Conservation (phyloP, 2,888 invertebrate genomes). For the Zele albiditarsus region DNA sequence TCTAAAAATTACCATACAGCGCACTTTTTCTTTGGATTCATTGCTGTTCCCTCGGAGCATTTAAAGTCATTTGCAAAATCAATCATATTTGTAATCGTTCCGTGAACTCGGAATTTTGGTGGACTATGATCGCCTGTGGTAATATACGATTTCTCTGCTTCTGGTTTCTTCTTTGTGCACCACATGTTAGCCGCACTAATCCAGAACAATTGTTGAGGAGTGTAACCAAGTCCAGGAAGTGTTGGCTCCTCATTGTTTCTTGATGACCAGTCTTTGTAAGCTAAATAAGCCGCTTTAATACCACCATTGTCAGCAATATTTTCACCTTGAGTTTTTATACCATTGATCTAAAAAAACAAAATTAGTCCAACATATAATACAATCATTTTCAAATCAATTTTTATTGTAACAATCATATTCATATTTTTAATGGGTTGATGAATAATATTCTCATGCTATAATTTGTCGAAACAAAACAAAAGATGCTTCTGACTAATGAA, state of each 20-base stretch:
- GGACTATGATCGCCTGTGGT: conserved; percentile 88
- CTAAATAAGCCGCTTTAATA: conserved; percentile 90
- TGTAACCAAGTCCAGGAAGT: conserved; percentile 83
- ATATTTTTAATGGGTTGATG: too few species aligned
- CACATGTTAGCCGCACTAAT: conserved; percentile 79
- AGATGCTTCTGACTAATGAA: too few species aligned
- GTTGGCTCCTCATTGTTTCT: conserved; percentile 79
- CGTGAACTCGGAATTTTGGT: conserved; percentile 77
- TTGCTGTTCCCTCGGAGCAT: conserved; percentile 76
- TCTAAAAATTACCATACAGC: conserved; percentile 75
- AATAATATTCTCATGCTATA: too few species aligned
- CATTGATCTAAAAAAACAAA: neutral
- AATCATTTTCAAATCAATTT: too few species aligned
- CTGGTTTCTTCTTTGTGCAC: conserved; percentile 79
- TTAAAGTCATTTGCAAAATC: conserved; percentile 79
- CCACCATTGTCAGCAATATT: conserved; percentile 97
- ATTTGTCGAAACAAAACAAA: too few species aligned
- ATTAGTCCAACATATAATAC: neutral
- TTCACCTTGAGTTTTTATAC: conserved; percentile 93
- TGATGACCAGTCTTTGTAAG: conserved; percentile 84
- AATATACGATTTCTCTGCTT: conserved; percentile 80
- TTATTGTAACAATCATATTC: neutral
- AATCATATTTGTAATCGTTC: conserved; percentile 78
- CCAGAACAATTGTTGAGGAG: conserved; percentile 81
- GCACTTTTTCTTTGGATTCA: conserved; percentile 79